These are phyloP conservation scores for Goniozus legneri DNA, from an alignment of 1,140 invertebrate species.

Conservation along the genomic window DNA sequence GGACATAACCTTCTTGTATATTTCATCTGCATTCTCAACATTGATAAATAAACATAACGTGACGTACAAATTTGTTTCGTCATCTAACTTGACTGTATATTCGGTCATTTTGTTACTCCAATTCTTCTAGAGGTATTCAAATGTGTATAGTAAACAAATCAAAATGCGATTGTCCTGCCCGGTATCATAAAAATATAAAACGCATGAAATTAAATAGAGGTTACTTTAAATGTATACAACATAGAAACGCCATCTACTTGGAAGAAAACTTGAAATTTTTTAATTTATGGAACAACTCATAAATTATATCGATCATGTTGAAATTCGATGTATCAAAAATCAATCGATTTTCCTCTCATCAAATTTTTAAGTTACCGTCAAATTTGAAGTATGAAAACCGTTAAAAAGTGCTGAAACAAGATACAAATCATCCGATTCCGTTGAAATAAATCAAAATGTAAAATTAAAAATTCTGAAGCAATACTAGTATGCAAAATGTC, in stretches of 20 bases:
- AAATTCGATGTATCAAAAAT: no score
- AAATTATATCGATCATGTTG: no score
- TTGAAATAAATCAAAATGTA: no score
- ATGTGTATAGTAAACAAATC: conserved; percentile 1
- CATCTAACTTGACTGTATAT: conserved; percentile 47
- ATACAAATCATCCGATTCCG: no score
- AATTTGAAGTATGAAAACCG: no score
- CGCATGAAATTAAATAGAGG: neutral
- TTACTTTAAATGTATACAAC: neutral
- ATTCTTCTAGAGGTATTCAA: neutral
- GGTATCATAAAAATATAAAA: neutral
- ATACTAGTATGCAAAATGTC: no score
- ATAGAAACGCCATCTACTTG: neutral
- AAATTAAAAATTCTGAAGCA: no score
- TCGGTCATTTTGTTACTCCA: conserved; percentile 14
- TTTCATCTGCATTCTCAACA: conserved; percentile 58
- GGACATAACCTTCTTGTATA: conserved; percentile 55
- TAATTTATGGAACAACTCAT: no score
- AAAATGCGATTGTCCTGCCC: neutral
- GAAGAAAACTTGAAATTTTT: neutral
- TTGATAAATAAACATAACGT: conserved; percentile 59
- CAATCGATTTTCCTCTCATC: no score
- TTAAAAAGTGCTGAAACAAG: no score
- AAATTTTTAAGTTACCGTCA: no score
- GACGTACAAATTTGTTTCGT: conserved; percentile 48